These are phyloP conservation scores for Physella acuta DNA, from an alignment of 1,140 invertebrate genomes.

Conservation along the genomic window DNA sequence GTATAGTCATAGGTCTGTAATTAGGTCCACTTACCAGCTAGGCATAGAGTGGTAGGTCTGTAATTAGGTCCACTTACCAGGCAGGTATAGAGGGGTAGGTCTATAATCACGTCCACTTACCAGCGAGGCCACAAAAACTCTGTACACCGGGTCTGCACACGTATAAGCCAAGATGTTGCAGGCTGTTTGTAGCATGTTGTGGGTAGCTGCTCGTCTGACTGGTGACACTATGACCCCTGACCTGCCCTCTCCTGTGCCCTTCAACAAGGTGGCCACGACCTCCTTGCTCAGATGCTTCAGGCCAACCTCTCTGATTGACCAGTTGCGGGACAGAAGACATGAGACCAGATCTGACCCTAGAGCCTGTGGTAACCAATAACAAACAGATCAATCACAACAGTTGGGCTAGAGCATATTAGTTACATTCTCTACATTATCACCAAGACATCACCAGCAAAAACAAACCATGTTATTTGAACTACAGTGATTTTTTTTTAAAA, in stretches of 20 bases:
- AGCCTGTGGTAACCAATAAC: constrained; percentile 42
- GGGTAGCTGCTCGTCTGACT: constrained; percentile 39
- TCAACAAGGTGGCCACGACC: constrained; percentile 44
- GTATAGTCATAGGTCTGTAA: no score
- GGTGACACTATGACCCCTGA: constrained; percentile 44
- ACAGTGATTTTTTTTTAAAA: no score
- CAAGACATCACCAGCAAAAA: background rate
- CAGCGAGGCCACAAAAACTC: constrained; percentile 61
- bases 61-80: no score
- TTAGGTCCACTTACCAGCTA: no score
- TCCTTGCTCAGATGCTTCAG: constrained; percentile 56
- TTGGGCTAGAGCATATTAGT: no score
- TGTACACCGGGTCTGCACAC: constrained; percentile 62
- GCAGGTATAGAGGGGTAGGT: no score
- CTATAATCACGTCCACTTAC: constrained; percentile 43
- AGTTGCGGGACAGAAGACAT: constrained; percentile 61
- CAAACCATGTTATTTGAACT: background rate
- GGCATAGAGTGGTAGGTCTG: no score
- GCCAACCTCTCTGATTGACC: constrained; percentile 61
- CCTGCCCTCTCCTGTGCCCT: constrained; percentile 44
- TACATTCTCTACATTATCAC: background rate
- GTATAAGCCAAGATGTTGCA: constrained; percentile 59
- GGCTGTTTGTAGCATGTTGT: constrained; percentile 52
- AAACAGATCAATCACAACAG: no score
- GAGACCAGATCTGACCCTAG: constrained; percentile 59